Percentiles rank a stretch among this genome's conserved stretches.
phyloP scores from a whole-genome alignment of 2,797 vertebrate genomes.

The Molossus alvarezi region DNA sequence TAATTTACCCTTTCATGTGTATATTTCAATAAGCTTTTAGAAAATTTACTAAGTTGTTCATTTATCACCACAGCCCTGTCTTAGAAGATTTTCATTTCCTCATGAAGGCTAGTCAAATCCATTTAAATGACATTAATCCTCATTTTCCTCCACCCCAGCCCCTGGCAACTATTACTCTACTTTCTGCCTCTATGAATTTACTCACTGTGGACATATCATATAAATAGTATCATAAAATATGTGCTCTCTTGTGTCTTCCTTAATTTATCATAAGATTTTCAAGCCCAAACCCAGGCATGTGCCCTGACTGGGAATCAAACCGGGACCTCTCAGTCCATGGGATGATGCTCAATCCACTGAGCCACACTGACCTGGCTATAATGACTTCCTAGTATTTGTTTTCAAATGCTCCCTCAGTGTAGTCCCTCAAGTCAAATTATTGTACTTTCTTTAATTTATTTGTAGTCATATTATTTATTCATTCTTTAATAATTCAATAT shows the following conservation, averaged over 20 bases:
- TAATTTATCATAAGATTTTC: background rate
- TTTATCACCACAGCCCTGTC: background rate
- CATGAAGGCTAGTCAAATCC: background rate
- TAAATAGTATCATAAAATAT: conserved; percentile 14
- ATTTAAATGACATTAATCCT: conserved; percentile 15
- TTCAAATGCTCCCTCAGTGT: background rate
- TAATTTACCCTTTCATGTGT: background rate
- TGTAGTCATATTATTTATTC: background rate
- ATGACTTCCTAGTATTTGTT: background rate
- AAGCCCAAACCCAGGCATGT: no score
- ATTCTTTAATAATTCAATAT: background rate
- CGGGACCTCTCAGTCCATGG: no score
- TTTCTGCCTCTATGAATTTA: background rate
- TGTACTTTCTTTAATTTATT: background rate
- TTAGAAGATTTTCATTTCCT: conserved; percentile 9
- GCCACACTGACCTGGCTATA: background rate
- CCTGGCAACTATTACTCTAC: background rate
- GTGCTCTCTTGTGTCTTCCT: background rate
- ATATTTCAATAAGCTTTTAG: background rate
- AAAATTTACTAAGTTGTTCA: conserved; percentile 5
- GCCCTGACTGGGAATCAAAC: no score
- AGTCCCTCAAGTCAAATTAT: background rate
- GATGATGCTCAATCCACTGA: no score
- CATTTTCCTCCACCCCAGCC: background rate
- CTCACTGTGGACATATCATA: background rate